Conservation (phyloP, 2,113 vertebrate species). For the Catharus bicknelli region DNA sequence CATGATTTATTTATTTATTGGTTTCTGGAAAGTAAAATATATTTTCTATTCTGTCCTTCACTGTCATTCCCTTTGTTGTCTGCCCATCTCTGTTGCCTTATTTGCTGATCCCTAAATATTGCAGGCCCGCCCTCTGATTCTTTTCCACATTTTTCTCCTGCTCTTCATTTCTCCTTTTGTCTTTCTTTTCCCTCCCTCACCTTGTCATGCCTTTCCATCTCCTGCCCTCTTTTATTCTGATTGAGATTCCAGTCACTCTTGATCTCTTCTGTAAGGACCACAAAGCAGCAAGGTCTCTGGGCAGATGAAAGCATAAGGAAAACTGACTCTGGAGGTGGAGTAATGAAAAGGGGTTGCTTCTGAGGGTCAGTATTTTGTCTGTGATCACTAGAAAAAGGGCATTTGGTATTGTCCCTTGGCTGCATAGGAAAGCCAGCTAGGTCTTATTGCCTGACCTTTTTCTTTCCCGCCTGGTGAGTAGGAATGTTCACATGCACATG, state of each 20-base stretch:
- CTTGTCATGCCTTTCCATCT: background rate
- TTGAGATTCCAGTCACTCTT: constrained; percentile 44
- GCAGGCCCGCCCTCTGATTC: background rate
- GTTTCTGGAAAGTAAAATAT: background rate
- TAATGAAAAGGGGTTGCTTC: background rate
- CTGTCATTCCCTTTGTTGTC: background rate
- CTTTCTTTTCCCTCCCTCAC: background rate
- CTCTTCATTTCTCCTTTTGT: background rate
- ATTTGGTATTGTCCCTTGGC: background rate
- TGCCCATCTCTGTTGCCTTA: background rate
- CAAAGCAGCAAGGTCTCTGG: background rate
- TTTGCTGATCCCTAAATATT: background rate
- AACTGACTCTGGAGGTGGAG: background rate
- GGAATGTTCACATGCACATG: background rate
- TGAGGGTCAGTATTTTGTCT: constrained; percentile 6
- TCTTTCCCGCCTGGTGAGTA: background rate
- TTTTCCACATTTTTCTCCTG: background rate
- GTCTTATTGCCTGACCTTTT: background rate
- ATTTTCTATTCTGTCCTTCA: background rate
- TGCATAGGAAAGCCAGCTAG: background rate
- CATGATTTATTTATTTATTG: background rate
- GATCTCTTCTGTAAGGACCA: background rate
- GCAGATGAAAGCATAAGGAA: background rate
- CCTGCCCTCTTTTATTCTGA: background rate
- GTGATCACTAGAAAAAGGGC: background rate